Evolutionary conservation across 2,888 invertebrate genomes (phyloP).

Genomic region (Agonum fuliginosum): DNA sequence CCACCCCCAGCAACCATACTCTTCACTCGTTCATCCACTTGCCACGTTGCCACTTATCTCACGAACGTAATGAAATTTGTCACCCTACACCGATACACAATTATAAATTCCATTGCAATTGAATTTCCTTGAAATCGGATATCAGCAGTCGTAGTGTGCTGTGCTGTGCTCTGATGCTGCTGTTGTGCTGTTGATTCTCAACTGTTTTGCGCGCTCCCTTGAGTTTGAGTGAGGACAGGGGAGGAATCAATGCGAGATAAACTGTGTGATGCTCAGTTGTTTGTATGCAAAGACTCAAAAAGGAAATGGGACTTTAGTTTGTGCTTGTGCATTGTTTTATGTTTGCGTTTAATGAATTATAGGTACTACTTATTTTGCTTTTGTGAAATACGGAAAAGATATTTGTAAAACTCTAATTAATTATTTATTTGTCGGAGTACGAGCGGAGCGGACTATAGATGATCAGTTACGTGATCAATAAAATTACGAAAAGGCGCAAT

Average conservation of each 20-base stretch:
- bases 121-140: conserved; percentile 68
- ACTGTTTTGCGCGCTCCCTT: neutral
- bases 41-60: conserved; percentile 63
- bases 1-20: neutral
- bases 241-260: conserved; percentile 36
- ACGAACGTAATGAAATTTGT: conserved; percentile 67
- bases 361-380: no score
- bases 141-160: conserved; percentile 61
- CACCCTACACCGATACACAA: conserved; percentile 67
- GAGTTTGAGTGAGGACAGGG: neutral
- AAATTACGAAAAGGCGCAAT: no score
- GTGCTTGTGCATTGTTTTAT: neutral
- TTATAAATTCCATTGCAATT: conserved; percentile 70
- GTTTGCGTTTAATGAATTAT: no score
- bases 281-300: conserved; percentile 1
- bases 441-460: no score
- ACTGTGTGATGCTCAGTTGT: conserved; percentile 20
- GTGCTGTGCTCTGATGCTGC: conserved; percentile 62
- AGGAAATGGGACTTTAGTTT: conserved; percentile 18
- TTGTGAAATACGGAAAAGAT: no score
- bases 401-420: no score
- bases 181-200: conserved; percentile 30
- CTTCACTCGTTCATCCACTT: conserved; percentile 15
- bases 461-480: no score
- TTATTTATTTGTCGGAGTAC: no score